Evolutionary conservation across 1,140 invertebrate species (phyloP), one percentile per base, ranked within the genome.

Genomic region (Sesamia nonagrioides): DNA sequence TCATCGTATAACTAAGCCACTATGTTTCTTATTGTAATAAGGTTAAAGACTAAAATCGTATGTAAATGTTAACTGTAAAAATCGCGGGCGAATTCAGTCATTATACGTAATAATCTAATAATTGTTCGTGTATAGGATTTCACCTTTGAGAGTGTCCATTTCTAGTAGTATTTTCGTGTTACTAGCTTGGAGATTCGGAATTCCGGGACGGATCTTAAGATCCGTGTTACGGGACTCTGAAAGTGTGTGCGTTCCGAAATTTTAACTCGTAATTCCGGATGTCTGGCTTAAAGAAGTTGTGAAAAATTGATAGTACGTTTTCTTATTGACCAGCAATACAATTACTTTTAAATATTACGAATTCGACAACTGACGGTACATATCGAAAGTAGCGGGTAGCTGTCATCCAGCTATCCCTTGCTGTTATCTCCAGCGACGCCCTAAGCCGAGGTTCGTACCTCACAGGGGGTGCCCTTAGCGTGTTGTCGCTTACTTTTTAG

Each of bases 121-220:
- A 69, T 13, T 48, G 58, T 75, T 61, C 73, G 58, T 75, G 45
- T 63, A 69, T 75, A 75, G 73, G 56, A 50, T 75, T 75, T 75
- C 58, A 75, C 73, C 40, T 75, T 75, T 63, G 21, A 61, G 45
- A 75, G 73, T 75, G 73, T 75, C 73, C 73, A 75, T 75, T 63
- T 60, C 40, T 75, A 35, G 72, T 75, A 61, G 73, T 37, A 15
- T 50, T 63, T 45, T 33, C 13, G n/a, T 40, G 15, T 13, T 37
- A 63, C 35, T 17, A 17, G 37, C 15, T 9, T 42, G 9, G 17
- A 63, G 18, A 42, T 21, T 4, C 37, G 61, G 61, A 13, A 15
- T 66, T 66, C 9, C 33, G n/a, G 60, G n/a, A 37, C 37, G 54
- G 54, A 58, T 58, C 54, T 58, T 58, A 58, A 58, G 54, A 13